Percentiles rank a stretch among this genome's conserved stretches.
Evolutionary conservation across 2,113 vertebrate genomes (phyloP).

Genomic region (Rhagologus leucostigma): DNA sequence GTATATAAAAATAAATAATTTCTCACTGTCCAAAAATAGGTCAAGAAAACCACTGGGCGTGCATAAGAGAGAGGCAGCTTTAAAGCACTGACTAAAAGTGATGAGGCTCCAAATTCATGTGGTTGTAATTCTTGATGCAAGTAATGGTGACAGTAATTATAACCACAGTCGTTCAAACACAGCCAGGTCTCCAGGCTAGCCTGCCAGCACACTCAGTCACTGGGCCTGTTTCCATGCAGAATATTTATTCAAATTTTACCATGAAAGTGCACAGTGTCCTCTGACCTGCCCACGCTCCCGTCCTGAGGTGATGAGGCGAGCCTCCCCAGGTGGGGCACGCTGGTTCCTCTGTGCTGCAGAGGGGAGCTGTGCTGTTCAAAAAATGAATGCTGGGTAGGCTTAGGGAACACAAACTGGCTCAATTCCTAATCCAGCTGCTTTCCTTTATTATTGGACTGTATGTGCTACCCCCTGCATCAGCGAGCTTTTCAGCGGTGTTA

Average conservation of each 20-base stretch:
- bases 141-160: conserved; percentile 43
- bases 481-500: neutral
- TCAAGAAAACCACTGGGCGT: neutral
- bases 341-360: neutral
- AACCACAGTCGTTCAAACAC: neutral
- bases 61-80: neutral
- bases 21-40: conserved; percentile 19
- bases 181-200: neutral
- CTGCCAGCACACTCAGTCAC: neutral
- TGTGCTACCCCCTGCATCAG: neutral
- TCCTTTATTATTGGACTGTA: neutral
- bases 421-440: neutral
- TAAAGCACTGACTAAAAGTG: conserved; percentile 2
- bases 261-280: neutral
- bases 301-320: neutral
- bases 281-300: neutral
- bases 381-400: neutral
- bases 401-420: neutral
- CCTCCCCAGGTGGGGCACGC: accelerated
- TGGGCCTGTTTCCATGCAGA: neutral
- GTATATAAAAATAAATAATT: neutral
- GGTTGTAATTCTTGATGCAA: conserved; percentile 33
- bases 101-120: neutral
- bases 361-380: neutral
- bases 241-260: neutral